A percentile compares a stretch with the other conserved stretches of the same genome.
Conservation (phyloP, 1,140 invertebrate species). For the Rhynchophorus ferrugineus region DNA sequence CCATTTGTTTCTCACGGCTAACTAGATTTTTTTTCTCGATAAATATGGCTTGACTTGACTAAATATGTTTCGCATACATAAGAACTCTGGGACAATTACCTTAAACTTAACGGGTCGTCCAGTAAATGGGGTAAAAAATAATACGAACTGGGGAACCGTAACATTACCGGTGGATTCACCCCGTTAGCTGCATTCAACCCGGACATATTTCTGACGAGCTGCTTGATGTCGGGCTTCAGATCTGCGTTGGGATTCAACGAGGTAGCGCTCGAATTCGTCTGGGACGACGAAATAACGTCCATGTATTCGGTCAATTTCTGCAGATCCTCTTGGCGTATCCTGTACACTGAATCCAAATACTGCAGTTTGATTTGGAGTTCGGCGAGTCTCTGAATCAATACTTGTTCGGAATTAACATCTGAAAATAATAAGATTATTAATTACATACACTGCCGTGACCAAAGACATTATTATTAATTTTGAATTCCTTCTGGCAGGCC, state of each 20-base stretch:
- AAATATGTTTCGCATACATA: too few species aligned
- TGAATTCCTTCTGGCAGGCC: neutral
- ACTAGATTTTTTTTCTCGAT: too few species aligned
- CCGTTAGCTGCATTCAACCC: conserved; percentile 40
- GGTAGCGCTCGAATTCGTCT: conserved; percentile 36
- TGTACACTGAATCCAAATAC: conserved; percentile 64
- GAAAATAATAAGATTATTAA: conserved; percentile 29
- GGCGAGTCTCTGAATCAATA: conserved; percentile 58
- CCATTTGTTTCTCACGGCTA: too few species aligned
- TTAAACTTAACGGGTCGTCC: conserved; percentile 66
- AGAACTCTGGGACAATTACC: too few species aligned
- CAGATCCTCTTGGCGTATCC: conserved; percentile 62
- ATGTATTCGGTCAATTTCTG: conserved; percentile 55
- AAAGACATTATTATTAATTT: neutral
- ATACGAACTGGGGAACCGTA: conserved; percentile 70
- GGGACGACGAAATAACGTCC: conserved; percentile 40
- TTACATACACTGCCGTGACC: too few species aligned
- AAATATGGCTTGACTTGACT: too few species aligned
- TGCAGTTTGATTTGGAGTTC: conserved; percentile 63
- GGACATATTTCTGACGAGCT: conserved; percentile 45
- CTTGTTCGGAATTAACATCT: conserved; percentile 55
- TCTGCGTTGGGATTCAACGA: conserved; percentile 37
- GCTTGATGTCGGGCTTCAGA: conserved; percentile 43
- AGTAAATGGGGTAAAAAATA: conserved; percentile 83
- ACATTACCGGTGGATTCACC: conserved; percentile 38